A percentile compares a stretch with the other conserved stretches of the same genome.
Conservation (phyloP, 1,140 invertebrate genomes). For the Temnothorax curvispinosus region DNA sequence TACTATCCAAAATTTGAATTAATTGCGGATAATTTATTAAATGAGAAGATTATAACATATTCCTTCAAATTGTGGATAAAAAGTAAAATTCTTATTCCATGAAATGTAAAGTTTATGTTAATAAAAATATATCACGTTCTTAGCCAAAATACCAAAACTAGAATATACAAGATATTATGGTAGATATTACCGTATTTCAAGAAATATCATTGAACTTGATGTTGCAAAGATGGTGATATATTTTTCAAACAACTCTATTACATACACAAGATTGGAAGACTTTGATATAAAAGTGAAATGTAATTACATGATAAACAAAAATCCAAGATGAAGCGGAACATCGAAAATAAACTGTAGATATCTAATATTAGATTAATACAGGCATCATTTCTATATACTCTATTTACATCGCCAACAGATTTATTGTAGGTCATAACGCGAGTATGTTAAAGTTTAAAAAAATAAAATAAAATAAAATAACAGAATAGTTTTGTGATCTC, state of each 20-base stretch:
- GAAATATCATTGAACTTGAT: background rate
- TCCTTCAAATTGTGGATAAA: background rate
- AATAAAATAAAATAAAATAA: background rate
- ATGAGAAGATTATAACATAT: background rate
- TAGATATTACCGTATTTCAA: background rate
- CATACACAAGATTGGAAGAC: conserved; percentile 33
- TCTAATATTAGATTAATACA: conserved; percentile 28
- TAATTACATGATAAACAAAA: background rate
- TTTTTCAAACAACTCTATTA: conserved; percentile 3
- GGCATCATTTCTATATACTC: background rate
- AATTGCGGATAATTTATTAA: background rate
- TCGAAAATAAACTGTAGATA: background rate
- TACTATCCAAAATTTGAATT: background rate
- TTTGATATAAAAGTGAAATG: conserved; percentile 7
- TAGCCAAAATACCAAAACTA: background rate
- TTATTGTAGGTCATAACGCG: background rate
- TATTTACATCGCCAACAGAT: conserved; percentile 6
- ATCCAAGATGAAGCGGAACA: background rate
- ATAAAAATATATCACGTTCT: background rate
- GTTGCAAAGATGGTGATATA: background rate
- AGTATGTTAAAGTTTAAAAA: conserved; percentile 10
- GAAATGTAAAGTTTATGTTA: background rate
- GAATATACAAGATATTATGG: background rate
- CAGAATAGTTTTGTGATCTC: background rate
- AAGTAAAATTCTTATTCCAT: background rate